A percentile compares a stretch with the other conserved stretches of the same genome.
phyloP scores from a whole-genome alignment of 2,888 invertebrate species.

The Sicus ferrugineus region DNA sequence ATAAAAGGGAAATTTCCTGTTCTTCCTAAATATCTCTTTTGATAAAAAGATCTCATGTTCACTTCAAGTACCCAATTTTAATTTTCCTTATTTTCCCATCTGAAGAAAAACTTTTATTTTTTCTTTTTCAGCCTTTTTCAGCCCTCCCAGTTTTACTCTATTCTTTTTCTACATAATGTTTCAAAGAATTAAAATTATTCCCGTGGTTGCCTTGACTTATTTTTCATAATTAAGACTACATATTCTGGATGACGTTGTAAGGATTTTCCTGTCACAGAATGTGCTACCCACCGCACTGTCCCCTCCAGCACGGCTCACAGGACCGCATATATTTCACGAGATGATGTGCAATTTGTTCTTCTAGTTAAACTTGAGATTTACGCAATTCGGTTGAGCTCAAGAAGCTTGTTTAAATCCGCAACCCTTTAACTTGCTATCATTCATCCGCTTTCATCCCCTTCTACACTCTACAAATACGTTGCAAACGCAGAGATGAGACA shows the following conservation, averaged over 20 bases:
- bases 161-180: no score
- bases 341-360: not conserved
- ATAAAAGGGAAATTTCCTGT: no score
- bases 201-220: slow-evolving; percentile 12
- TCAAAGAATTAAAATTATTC: no score
- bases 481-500: no score
- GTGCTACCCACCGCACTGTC: no score
- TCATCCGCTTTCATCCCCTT: not conserved
- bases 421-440: not conserved
- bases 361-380: not conserved
- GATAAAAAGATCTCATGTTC: not conserved
- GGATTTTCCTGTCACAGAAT: no score
- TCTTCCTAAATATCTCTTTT: not conserved
- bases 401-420: not conserved
- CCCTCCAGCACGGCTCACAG: not conserved
- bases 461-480: no score
- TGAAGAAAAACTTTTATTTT: not conserved
- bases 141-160: no score
- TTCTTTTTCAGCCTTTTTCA: not conserved
- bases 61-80: not conserved
- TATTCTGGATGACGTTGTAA: not conserved
- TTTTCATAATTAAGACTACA: slow-evolving; percentile 25
- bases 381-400: not conserved
- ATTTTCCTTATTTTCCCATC: not conserved
- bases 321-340: not conserved